phyloP scores from a whole-genome alignment of 2,888 invertebrate species.

The Brachyptera putata region DNA sequence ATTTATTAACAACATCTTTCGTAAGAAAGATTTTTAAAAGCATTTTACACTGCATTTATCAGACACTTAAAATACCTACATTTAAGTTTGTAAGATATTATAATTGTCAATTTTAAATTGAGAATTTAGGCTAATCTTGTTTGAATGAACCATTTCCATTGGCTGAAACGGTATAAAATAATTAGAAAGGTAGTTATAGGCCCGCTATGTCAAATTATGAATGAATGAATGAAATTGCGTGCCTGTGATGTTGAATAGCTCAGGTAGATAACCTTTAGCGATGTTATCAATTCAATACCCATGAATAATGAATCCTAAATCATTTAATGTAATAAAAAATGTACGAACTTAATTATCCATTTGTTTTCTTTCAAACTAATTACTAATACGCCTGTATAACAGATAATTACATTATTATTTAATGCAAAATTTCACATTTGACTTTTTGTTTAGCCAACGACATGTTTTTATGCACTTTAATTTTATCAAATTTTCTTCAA shows the following conservation, averaged over 20 bases:
- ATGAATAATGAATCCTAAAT: no score
- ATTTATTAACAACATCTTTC: no score
- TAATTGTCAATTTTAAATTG: slow-evolving; percentile 3
- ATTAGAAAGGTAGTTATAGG: neutral
- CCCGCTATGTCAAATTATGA: neutral
- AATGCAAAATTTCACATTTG: no score
- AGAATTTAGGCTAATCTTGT: neutral
- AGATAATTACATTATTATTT: no score
- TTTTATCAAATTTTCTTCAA: no score
- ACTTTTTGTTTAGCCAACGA: no score
- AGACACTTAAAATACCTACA: neutral
- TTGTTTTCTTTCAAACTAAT: no score
- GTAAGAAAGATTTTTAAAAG: no score
- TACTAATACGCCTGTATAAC: no score
- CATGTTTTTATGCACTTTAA: no score
- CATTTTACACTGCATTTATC: slow-evolving; percentile 19
- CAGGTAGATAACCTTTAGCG: slow-evolving; percentile 8
- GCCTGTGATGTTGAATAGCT: slow-evolving; percentile 19
- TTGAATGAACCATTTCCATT: neutral
- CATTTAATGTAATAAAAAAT: no score
- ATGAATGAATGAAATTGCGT: slow-evolving; percentile 5
- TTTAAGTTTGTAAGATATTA: neutral
- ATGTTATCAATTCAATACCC: neutral
- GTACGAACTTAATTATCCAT: no score
- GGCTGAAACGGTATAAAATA: neutral